Evolutionary conservation across 2,113 vertebrate species (phyloP), one percentile per base, ranked within the genome.

Genomic region (Notechis scutatus): DNA sequence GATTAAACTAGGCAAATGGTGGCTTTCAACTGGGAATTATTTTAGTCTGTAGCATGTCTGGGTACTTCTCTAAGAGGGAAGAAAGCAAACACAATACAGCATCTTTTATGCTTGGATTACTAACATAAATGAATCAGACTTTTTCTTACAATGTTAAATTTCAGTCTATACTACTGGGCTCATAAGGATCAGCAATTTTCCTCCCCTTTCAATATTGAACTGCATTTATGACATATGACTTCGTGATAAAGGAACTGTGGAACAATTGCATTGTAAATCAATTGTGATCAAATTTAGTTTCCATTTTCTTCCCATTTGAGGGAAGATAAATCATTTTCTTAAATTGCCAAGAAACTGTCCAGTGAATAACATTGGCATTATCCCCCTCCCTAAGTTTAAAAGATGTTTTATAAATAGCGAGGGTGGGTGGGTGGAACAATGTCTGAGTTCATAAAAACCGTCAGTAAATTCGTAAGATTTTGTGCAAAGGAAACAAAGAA

Each of bases 261-360:
- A 93, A 87, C 54, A 57, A n/a, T 90, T 90, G 59, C 42, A 54
- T 69, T 90, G 47, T 87, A 69, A 90, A 93, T 91, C 74, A 86
- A 74, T 91, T 87, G 90, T 93, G 92, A 91, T 91, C 81, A 87
- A 69, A 93, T 91, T 69, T 90, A 69, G 34, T 42, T 55, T 87
- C 89, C 89, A 90, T 87, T 90, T 87, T 90, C 89, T 90, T 64
- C 88, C 52, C 52, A 56, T 92, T 55, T 29, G 92, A 88, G 52
- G 61, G 50, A 85, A 61, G 88, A 85, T 85, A 92, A 92, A 85
- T 87, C 61, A 42, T 57, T 91, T 93, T 54, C 89, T 91, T 91
- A 93, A 92, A 87, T 91, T 34, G 57, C 47, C 86, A 61, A 26
- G 50, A 59, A n/a, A 55, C 81, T 93, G 23, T n/a, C 47, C 23